Conservation (phyloP, 2,888 invertebrate species). For the Galerucella calmariensis region DNA sequence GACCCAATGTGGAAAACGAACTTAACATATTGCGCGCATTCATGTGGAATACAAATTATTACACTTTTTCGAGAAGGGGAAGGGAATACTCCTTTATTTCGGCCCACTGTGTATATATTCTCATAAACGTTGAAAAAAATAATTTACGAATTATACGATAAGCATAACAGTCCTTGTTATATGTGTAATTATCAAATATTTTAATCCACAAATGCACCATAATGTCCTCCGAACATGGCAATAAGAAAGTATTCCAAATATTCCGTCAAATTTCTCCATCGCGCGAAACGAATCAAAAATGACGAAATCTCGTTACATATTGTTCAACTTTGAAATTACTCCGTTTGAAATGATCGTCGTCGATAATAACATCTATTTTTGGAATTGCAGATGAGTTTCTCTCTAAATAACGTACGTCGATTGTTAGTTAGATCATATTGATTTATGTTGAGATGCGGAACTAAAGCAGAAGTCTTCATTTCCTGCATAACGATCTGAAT, state of each 20-base stretch:
- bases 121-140: no score
- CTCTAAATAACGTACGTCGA: slow-evolving; percentile 11
- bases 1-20: no score
- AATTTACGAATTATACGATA: no score
- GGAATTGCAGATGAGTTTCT: slow-evolving; percentile 19
- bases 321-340: neutral
- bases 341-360: neutral
- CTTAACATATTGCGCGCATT: no score
- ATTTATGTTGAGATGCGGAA: slow-evolving; percentile 30
- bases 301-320: slow-evolving; percentile 4
- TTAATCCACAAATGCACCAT: neutral
- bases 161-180: neutral
- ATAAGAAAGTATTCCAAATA: neutral
- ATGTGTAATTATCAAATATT: neutral
- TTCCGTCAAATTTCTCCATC: slow-evolving; percentile 5
- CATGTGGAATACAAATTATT: no score
- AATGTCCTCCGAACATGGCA: neutral
- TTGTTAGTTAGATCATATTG: slow-evolving; percentile 27
- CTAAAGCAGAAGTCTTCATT: neutral
- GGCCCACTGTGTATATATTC: no score
- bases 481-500: slow-evolving; percentile 2
- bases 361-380: slow-evolving; percentile 13
- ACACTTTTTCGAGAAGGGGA: no score
- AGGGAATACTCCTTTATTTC: no score
- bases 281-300: neutral